phyloP scores from a whole-genome alignment of 2,888 invertebrate genomes.

The Drosophila sordidula region DNA sequence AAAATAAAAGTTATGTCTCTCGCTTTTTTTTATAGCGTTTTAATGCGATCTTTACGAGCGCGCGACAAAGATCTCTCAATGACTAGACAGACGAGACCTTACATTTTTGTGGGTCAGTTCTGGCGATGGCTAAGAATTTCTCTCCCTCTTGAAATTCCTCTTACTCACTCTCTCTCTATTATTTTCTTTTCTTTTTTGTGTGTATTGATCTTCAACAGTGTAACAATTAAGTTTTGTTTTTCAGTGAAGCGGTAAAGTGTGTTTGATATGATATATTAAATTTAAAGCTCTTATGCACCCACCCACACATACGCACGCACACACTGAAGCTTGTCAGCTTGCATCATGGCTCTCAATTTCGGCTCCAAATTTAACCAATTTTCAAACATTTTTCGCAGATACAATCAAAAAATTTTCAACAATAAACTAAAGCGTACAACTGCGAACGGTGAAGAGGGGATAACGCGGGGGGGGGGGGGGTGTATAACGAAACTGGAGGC shows the following conservation, averaged over 20 bases:
- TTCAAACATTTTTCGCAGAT: conserved; percentile 56
- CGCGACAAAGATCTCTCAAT: conserved; percentile 64
- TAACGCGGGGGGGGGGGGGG: conserved; percentile 1
- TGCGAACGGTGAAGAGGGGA: conserved; percentile 2
- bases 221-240: neutral
- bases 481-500: neutral
- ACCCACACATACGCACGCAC: conserved; percentile 6
- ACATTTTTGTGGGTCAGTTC: conserved; percentile 46
- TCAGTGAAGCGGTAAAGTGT: conserved; percentile 8
- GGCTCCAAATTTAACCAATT: conserved; percentile 53
- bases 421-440: conserved; percentile 62
- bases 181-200: neutral
- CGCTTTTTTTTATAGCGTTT: conserved; percentile 61
- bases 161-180: neutral
- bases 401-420: conserved; percentile 66
- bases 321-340: conserved; percentile 10
- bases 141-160: neutral
- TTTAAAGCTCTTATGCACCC: conserved; percentile 1
- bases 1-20: conserved; percentile 63
- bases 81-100: conserved; percentile 26
- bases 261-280: conserved; percentile 15
- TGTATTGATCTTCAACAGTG: neutral
- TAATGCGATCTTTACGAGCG: conserved; percentile 73
- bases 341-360: conserved; percentile 22
- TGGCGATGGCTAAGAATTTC: conserved; percentile 2